Evolutionary conservation across 35 echinoderm and acorn worm species (phyloP).

Genomic region (Hemicentrotus pulcherrimus): DNA sequence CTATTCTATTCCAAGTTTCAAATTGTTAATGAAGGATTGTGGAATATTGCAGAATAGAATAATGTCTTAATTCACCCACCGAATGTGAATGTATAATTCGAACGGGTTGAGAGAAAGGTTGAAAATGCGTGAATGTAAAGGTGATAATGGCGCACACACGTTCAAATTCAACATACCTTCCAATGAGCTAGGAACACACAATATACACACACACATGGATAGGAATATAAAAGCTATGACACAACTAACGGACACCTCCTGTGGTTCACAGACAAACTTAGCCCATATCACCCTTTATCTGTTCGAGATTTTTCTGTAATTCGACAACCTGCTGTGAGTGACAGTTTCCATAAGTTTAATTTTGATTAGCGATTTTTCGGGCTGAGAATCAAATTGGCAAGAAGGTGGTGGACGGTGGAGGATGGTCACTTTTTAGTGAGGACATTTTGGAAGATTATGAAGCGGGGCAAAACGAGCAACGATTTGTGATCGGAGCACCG

Average conservation of each 20-base stretch:
- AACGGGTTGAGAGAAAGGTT: not conserved
- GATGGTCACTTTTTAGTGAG: not conserved
- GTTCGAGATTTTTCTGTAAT: not conserved
- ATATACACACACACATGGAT: not conserved
- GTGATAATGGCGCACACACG: not conserved
- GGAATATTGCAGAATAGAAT: not conserved
- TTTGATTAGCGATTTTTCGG: not conserved
- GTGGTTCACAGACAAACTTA: not conserved
- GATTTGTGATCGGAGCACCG: not conserved
- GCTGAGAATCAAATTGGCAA: not conserved
- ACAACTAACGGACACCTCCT: not conserved
- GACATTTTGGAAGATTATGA: not conserved
- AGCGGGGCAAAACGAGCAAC: not conserved
- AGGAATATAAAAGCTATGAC: constrained; percentile 10
- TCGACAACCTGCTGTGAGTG: not conserved
- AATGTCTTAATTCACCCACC: not conserved
- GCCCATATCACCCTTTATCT: not conserved
- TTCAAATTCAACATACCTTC: not conserved
- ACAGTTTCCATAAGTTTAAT: not conserved
- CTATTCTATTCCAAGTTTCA: not conserved
- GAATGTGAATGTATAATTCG: not conserved
- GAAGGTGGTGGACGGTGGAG: not conserved
- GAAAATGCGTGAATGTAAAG: constrained; percentile 8
- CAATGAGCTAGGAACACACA: not conserved
- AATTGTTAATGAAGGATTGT: not conserved